Conservation (phyloP, 2,797 vertebrate species). For the Alcedo atthis region DNA sequence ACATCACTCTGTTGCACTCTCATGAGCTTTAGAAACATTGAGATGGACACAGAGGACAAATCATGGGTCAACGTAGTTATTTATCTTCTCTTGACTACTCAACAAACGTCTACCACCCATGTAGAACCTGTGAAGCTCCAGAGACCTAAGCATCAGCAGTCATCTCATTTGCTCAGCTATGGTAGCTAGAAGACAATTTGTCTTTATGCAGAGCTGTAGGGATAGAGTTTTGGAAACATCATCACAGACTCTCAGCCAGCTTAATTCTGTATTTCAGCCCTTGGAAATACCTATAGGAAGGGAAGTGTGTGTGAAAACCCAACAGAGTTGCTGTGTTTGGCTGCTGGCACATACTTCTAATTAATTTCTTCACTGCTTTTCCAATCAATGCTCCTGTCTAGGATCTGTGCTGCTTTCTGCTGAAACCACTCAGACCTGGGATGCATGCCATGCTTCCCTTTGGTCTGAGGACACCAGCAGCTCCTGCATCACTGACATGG, state of each 20-base stretch:
- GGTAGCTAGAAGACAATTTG: background rate
- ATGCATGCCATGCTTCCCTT: background rate
- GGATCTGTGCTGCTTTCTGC: background rate
- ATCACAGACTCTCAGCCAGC: background rate
- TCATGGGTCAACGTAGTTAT: background rate
- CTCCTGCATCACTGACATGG: background rate
- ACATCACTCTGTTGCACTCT: background rate
- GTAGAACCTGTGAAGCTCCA: slow-evolving; percentile 3
- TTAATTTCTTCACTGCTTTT: slow-evolving; percentile 35
- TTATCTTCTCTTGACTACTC: background rate
- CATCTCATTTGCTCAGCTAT: background rate
- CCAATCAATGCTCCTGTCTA: slow-evolving; percentile 4
- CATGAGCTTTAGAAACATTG: background rate
- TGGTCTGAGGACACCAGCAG: background rate
- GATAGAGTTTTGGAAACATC: background rate
- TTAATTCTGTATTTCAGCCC: background rate
- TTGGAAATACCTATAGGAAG: slow-evolving; percentile 15
- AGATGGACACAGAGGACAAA: background rate
- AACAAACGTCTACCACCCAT: background rate
- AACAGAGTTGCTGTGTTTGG: background rate
- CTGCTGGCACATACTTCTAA: slow-evolving; percentile 19
- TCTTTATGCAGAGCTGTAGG: background rate
- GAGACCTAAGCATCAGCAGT: background rate
- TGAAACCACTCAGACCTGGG: background rate
- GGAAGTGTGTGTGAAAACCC: background rate